Conservation (phyloP, 2,113 vertebrate species). For the pig (Sus scrofa) region T2T-Sscrofa CM000812.6:262990001-262990500, state of each 20-base stretch:
- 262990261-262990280: background rate
- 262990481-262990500: background rate
- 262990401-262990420: background rate
- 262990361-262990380: background rate
- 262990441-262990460: background rate
- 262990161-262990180: slow-evolving; percentile 22
- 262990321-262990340: no score
- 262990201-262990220: background rate
- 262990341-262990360: background rate
- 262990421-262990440: background rate
- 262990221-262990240: background rate
- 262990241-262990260: background rate
- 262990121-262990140: background rate
- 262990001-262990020: background rate
- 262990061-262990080: background rate
- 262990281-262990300: background rate
- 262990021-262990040: background rate
- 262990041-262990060: background rate
- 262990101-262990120: background rate
- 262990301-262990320: background rate
- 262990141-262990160: background rate
- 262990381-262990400: background rate
- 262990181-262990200: slow-evolving; percentile 30
- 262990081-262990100: background rate
- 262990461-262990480: background rate